Evolutionary conservation across 2,113 vertebrate species (phyloP).

Genomic region (Seriola aureovittata): DNA sequence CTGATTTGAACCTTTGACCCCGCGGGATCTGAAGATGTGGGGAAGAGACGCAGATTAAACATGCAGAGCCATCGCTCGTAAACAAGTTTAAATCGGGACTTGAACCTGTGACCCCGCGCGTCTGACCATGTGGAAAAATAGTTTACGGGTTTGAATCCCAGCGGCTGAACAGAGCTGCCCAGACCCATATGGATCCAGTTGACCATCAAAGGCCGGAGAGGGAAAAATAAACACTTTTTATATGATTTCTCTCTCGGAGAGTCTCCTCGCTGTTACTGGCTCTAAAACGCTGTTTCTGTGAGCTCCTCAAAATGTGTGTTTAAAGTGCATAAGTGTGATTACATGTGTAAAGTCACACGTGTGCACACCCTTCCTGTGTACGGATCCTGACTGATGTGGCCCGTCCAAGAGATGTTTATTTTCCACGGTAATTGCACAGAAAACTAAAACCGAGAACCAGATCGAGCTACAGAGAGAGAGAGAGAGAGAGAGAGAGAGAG

Average conservation of each 20-base stretch:
- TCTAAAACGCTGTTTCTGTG: conserved; percentile 3
- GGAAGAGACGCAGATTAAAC: conserved; percentile 37
- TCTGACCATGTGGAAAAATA: conserved; percentile 67
- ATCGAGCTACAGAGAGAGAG: conserved; percentile 7
- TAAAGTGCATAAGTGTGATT: conserved; percentile 14
- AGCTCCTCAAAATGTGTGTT: conserved; percentile 1
- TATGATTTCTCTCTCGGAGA: conserved; percentile 53
- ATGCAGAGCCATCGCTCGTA: conserved; percentile 22
- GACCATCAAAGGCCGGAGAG: conserved; percentile 67
- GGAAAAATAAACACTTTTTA: conserved; percentile 75
- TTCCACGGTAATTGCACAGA: conserved; percentile 57
- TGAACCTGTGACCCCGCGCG: conserved; percentile 36
- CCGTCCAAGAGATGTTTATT: conserved; percentile 56
- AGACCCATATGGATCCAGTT: conserved; percentile 73
- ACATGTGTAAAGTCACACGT: conserved; percentile 7
- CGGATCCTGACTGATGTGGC: conserved; percentile 66
- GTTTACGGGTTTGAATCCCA: conserved; percentile 63
- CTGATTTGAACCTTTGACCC: conserved; percentile 43
- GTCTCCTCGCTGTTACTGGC: conserved; percentile 34
- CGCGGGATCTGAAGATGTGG: conserved; percentile 7
- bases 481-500: conserved; percentile 28
- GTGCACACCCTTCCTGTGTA: conserved; percentile 24
- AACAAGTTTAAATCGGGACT: conserved; percentile 48
- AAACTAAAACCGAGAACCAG: conserved; percentile 12
- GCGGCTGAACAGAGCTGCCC: conserved; percentile 39